Evolutionary conservation across 2,797 vertebrate species (phyloP).

Genomic region (Phataginus tetradactyla): DNA sequence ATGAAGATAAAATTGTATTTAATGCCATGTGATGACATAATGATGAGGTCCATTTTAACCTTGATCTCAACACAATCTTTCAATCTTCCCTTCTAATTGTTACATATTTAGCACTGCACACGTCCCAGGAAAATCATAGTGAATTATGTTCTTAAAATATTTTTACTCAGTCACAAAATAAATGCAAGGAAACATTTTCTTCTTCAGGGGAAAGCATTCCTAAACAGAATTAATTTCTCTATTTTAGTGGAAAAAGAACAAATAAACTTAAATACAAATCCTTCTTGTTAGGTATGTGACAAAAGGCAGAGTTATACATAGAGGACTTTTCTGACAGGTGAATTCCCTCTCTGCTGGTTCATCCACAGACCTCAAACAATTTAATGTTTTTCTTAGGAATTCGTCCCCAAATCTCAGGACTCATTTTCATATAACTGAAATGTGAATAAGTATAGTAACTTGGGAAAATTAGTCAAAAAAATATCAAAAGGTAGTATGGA

Average conservation of each 20-base stretch:
- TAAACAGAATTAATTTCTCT: background rate
- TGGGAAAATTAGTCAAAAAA: conserved; percentile 25
- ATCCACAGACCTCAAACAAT: background rate
- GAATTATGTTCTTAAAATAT: background rate
- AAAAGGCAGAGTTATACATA: background rate
- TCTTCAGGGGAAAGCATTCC: background rate
- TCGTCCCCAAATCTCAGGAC: background rate
- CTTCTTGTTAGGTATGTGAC: background rate
- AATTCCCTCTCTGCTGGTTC: background rate
- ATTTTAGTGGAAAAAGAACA: background rate
- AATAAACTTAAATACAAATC: background rate
- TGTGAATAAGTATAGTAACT: background rate
- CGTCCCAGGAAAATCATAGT: background rate
- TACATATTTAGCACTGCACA: background rate
- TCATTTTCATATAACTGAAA: background rate
- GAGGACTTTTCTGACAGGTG: background rate
- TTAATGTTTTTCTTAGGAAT: background rate
- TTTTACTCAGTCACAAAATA: background rate
- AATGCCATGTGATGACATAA: background rate
- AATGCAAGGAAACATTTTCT: background rate
- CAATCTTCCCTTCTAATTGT: background rate
- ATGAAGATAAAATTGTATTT: background rate
- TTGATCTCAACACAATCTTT: background rate
- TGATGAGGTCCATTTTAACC: background rate
- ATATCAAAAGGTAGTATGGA: background rate